Evolutionary conservation across 2,888 invertebrate species (phyloP).

Genomic region (Branchipolynoe longqiensis): DNA sequence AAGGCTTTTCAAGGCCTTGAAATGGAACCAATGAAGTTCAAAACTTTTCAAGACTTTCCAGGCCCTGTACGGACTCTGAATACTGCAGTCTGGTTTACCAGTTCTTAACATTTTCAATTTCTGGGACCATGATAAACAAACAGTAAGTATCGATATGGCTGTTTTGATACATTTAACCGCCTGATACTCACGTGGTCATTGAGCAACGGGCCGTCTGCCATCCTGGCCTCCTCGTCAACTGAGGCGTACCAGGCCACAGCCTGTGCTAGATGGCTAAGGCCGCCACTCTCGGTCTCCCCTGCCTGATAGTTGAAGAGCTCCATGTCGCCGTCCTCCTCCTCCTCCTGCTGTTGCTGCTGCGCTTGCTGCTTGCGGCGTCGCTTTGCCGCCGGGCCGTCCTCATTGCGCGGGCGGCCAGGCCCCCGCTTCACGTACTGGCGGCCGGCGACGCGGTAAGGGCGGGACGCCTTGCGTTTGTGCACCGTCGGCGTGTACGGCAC

Average conservation of each 20-base stretch:
- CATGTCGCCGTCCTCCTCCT: not conserved
- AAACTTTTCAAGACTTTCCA: too few species aligned
- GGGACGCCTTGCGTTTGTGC: conserved; percentile 41
- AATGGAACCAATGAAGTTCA: too few species aligned
- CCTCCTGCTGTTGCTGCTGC: not conserved
- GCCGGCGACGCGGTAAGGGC: conserved; percentile 25
- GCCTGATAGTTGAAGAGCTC: conserved; percentile 2
- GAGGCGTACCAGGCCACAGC: conserved; percentile 48
- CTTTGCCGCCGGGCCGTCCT: not conserved
- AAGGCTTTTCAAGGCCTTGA: too few species aligned
- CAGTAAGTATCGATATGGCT: too few species aligned
- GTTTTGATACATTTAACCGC: too few species aligned
- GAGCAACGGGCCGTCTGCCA: not conserved
- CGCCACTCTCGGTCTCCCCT: not conserved
- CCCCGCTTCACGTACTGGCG: conserved; percentile 12
- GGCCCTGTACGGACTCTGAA: too few species aligned
- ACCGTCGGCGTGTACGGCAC: conserved; percentile 44
- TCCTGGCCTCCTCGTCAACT: conserved; percentile 22
- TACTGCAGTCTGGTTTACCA: too few species aligned
- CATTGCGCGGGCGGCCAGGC: not conserved
- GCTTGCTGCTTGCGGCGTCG: not conserved
- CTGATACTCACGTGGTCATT: conserved; percentile 38
- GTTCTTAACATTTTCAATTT: too few species aligned
- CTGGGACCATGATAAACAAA: too few species aligned
- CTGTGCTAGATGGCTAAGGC: not conserved